Evolutionary conservation across 2,797 vertebrate species (phyloP).

Genomic region (Sardinella longiceps): DNA sequence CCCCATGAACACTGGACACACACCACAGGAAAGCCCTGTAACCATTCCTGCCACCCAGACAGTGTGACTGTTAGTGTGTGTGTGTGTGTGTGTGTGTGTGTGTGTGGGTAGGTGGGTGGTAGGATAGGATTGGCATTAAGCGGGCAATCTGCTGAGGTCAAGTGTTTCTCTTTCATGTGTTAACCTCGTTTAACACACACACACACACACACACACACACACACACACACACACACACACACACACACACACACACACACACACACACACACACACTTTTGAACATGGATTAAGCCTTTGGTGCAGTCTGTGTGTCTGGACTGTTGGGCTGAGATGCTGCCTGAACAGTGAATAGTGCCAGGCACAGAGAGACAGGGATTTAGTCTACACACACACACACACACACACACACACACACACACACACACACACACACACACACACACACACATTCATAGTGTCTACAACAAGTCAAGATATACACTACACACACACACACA

Average conservation of each 20-base stretch:
- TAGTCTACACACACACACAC: no score
- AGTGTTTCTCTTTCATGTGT: constrained; percentile 7
- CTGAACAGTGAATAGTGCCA: background rate
- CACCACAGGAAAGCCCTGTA: background rate
- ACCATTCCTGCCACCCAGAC: constrained; percentile 4
- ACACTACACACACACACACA: no score
- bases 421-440: background rate
- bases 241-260: background rate
- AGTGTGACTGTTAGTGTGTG: background rate
- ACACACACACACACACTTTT: constrained; percentile 8
- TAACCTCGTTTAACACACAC: background rate
- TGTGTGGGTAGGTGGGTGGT: background rate
- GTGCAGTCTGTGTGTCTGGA: background rate
- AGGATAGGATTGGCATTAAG: constrained; percentile 10
- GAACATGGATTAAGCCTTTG: background rate
- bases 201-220: no score
- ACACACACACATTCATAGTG: background rate
- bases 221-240: background rate
- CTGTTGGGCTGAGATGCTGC: background rate
- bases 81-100: background rate
- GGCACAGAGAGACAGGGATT: background rate
- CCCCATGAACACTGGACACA: background rate
- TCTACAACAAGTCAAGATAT: no score
- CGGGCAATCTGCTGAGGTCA: constrained; percentile 5
- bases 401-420: background rate